Conservation (phyloP, 1,140 invertebrate species). For the Amyelois transitella region DNA sequence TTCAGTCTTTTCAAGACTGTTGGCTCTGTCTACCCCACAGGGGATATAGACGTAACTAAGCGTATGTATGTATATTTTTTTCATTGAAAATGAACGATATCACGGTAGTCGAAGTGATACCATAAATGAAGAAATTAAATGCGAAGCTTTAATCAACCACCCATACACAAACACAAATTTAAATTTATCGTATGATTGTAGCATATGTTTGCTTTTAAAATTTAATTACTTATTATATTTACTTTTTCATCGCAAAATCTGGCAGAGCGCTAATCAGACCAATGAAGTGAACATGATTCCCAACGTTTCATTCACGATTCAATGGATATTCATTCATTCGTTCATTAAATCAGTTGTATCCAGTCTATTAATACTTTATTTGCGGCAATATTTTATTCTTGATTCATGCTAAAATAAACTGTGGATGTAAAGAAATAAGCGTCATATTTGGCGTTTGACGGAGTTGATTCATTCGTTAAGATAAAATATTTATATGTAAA, state of each 20-base stretch:
- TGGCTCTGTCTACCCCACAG: no score
- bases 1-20: no score
- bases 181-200: no score
- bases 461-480: background rate
- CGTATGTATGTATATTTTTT: no score
- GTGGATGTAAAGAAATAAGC: background rate
- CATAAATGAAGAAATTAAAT: no score
- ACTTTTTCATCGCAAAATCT: no score
- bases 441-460: background rate
- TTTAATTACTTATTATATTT: no score
- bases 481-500: background rate
- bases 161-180: no score
- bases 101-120: no score
- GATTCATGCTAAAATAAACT: background rate
- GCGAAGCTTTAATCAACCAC: no score
- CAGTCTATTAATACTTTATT: conserved; percentile 20
- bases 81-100: no score
- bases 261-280: conserved; percentile 13
- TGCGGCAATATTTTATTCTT: background rate
- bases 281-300: conserved; percentile 33
- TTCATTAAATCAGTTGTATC: conserved; percentile 41
- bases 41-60: no score
- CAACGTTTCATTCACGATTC: conserved; percentile 36
- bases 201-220: background rate
- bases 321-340: conserved; percentile 40